These are phyloP conservation scores for Hyppa rectilinea DNA, from an alignment of 2,888 invertebrate genomes.

Conservation along the genomic window DNA sequence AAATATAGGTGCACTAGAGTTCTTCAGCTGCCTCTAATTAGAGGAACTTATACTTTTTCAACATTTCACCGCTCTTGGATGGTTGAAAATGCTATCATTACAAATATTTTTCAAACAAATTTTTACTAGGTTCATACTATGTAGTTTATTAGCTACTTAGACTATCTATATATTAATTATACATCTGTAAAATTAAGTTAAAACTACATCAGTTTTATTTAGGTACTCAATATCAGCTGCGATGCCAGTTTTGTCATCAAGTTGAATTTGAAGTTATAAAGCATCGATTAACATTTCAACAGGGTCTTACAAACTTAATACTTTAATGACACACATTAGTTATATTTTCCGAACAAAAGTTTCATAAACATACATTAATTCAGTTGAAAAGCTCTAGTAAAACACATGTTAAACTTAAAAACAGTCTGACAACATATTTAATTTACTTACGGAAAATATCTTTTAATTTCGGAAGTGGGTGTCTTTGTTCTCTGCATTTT, in stretches of 20 bases:
- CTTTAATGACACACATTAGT: neutral
- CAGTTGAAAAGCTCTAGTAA: neutral
- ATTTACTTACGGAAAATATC: too few relatives aligned
- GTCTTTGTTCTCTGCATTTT: too few relatives aligned
- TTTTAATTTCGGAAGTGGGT: too few relatives aligned
- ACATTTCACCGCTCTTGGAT: neutral
- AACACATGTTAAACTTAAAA: conserved; percentile 1
- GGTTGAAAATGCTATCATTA: neutral
- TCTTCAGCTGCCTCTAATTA: conserved; percentile 37
- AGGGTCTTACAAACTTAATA: neutral
- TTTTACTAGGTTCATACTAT: too few relatives aligned
- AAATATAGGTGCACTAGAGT: conserved; percentile 29
- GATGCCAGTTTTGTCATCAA: neutral
- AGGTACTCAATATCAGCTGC: neutral
- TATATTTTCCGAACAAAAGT: neutral
- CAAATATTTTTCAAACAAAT: too few relatives aligned
- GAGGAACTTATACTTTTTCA: conserved; percentile 2
- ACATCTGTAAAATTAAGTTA: neutral
- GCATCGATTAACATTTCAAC: neutral
- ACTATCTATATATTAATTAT: neutral
- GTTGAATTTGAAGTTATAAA: neutral
- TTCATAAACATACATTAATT: neutral
- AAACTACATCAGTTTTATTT: neutral
- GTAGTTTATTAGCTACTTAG: neutral
- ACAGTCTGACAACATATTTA: neutral